A percentile compares a stretch with the other conserved stretches of the same genome.
These are phyloP conservation scores for Hirtodrosophila alboralis DNA, from an alignment of 2,888 invertebrate species.

Conservation along the genomic window DNA sequence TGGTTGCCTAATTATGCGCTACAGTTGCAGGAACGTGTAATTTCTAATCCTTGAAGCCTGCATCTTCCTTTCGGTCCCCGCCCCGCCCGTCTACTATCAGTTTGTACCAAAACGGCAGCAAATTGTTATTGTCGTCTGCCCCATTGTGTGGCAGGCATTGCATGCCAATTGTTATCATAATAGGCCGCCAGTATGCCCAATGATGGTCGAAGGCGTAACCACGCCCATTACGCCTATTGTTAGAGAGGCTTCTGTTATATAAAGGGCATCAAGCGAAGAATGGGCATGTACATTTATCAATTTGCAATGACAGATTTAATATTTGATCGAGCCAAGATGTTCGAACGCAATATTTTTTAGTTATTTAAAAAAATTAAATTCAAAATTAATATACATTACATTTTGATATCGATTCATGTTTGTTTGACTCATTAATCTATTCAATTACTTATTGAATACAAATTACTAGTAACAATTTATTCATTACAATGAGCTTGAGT, in stretches of 20 bases:
- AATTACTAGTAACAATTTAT: too few species aligned
- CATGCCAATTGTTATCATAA: slow-evolving; percentile 7
- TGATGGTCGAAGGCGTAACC: slow-evolving; percentile 1
- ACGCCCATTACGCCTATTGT: neutral
- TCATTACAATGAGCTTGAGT: too few species aligned
- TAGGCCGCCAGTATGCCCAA: slow-evolving; percentile 1
- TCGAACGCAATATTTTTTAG: too few species aligned
- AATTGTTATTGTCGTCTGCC: slow-evolving; percentile 9
- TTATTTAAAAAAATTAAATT: too few species aligned
- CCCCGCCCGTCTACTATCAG: neutral
- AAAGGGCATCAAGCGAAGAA: neutral
- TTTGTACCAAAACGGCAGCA: slow-evolving; percentile 5
- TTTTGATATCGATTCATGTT: too few species aligned
- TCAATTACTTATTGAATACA: too few species aligned
- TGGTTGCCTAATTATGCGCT: slow-evolving; percentile 62
- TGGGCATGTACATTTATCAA: neutral
- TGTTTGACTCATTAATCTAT: too few species aligned
- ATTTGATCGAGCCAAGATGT: too few species aligned
- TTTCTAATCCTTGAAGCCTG: slow-evolving; percentile 65
- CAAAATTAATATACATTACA: too few species aligned
- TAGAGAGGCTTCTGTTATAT: neutral
- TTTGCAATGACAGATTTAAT: too few species aligned
- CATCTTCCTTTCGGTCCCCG: neutral
- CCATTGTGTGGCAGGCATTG: slow-evolving; percentile 5
- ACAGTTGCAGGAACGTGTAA: slow-evolving; percentile 53